phyloP scores from a whole-genome alignment of 1,140 invertebrate genomes.

The Heliothis subflexa region DNA sequence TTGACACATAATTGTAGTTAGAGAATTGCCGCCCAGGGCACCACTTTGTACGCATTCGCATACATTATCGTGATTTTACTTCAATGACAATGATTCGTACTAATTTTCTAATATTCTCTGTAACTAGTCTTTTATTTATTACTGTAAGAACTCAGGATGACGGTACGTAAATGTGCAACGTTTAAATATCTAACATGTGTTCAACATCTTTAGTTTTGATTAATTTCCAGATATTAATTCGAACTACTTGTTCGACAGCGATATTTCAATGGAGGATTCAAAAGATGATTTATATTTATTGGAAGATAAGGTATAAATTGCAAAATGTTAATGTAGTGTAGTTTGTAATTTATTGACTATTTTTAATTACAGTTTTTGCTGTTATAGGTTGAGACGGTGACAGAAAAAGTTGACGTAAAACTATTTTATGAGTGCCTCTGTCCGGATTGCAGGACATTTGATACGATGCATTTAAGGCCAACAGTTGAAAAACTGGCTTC shows the following conservation, averaged over 20 bases:
- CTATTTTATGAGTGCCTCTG: conserved; percentile 94
- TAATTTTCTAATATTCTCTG: not conserved
- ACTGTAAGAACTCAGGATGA: conserved; percentile 4
- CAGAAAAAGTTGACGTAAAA: conserved; percentile 60
- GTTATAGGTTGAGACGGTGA: conserved; percentile 8
- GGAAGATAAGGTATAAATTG: conserved; percentile 16
- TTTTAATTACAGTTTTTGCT: not conserved
- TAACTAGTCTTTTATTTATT: conserved; percentile 17
- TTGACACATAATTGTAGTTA: too few species aligned
- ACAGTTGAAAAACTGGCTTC: conserved; percentile 82
- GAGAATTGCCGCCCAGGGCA: too few species aligned
- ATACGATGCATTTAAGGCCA: conserved; percentile 86
- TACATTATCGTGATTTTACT: not conserved
- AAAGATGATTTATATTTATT: conserved; percentile 1
- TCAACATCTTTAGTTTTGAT: not conserved
- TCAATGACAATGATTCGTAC: conserved; percentile 24
- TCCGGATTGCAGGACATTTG: conserved; percentile 91
- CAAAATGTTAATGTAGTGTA: not conserved
- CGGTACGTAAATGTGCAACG: conserved; percentile 14
- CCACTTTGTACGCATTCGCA: not conserved
- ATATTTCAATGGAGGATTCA: not conserved
- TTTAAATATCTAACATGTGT: not conserved
- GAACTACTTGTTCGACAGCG: not conserved
- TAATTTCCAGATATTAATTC: conserved; percentile 14
- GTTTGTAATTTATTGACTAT: not conserved